Evolutionary conservation across 23 tunicate species (phyloP).

Genomic region (Pegea sp.): DNA sequence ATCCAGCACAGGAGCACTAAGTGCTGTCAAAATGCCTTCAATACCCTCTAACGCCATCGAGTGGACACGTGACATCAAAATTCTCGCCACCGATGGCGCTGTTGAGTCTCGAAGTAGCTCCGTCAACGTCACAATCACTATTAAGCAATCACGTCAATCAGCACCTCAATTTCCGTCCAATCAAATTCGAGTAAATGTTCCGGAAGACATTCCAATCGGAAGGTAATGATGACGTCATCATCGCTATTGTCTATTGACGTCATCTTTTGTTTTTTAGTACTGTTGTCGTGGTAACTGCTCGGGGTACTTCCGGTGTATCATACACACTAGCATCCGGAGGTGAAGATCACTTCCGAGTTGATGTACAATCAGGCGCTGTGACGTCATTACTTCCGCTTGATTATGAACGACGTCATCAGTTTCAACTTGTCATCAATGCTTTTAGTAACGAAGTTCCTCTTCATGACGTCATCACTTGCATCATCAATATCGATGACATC

Average conservation of each 20-base stretch:
- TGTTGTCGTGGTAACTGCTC: slow-evolving; percentile 13
- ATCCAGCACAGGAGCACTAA: slow-evolving; percentile 30
- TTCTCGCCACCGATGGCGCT: slow-evolving; percentile 37
- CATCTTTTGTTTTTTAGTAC: slow-evolving; percentile 4
- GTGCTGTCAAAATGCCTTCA: slow-evolving; percentile 1
- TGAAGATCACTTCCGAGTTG: slow-evolving; percentile 12
- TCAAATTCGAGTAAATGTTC: slow-evolving; percentile 1
- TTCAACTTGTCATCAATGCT: no score
- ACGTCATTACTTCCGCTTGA: no score
- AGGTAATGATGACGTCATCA: slow-evolving; percentile 7
- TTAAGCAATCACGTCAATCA: not conserved
- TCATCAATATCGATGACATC: no score
- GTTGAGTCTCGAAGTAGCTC: slow-evolving; percentile 4
- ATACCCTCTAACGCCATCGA: no score
- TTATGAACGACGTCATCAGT: no score
- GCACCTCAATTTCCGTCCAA: slow-evolving; percentile 20
- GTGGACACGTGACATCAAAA: no score
- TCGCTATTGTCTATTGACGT: not conserved
- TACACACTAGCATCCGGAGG: slow-evolving; percentile 17
- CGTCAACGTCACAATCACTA: slow-evolving; percentile 8
- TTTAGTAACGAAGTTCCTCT: no score
- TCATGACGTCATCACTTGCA: no score
- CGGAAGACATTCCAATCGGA: slow-evolving; percentile 15
- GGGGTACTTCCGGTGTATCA: slow-evolving; percentile 13
- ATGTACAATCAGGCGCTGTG: slow-evolving; percentile 28